Evolutionary conservation across 2,113 vertebrate genomes (phyloP).

Genomic region (Nannobrachium achirus): DNA sequence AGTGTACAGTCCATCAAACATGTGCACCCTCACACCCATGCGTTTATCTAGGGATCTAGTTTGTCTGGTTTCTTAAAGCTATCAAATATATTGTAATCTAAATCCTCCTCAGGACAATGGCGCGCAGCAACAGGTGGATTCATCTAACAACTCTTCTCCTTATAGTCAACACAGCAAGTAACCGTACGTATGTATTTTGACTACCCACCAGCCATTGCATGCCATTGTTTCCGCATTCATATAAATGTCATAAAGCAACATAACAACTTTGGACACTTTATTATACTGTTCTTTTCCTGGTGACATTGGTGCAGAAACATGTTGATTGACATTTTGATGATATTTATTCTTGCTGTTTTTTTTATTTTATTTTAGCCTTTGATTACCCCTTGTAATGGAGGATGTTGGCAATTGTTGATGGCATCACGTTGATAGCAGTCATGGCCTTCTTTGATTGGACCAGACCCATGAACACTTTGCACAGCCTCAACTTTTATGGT

Average conservation of each 20-base stretch:
- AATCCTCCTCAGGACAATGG: conserved; percentile 87
- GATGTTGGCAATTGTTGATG: conserved; percentile 49
- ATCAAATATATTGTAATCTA: conserved; percentile 44
- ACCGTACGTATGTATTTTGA: conserved; percentile 83
- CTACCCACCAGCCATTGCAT: no score
- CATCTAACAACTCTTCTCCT: conserved; percentile 95
- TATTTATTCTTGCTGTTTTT: conserved; percentile 14
- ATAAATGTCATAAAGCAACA: not conserved
- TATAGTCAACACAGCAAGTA: conserved; percentile 98
- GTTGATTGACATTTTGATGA: not conserved
- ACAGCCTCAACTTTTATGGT: conserved; percentile 94
- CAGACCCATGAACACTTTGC: conserved; percentile 94
- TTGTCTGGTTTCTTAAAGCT: conserved; percentile 19
- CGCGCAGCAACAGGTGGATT: conserved; percentile 93
- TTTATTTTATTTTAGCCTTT: conserved; percentile 41
- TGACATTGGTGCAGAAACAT: no score
- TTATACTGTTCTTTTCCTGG: no score
- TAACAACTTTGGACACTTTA: no score
- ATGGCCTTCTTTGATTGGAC: conserved; percentile 94
- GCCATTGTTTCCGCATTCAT: no score
- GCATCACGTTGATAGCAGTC: conserved; percentile 87
- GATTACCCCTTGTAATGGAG: conserved; percentile 40
- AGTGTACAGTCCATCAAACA: no score
- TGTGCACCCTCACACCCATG: no score
- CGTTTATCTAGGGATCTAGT: no score